Evolutionary conservation across 2,888 invertebrate genomes (phyloP), one percentile per base, ranked within the genome.

Genomic region (Lycaena phlaeas): DNA sequence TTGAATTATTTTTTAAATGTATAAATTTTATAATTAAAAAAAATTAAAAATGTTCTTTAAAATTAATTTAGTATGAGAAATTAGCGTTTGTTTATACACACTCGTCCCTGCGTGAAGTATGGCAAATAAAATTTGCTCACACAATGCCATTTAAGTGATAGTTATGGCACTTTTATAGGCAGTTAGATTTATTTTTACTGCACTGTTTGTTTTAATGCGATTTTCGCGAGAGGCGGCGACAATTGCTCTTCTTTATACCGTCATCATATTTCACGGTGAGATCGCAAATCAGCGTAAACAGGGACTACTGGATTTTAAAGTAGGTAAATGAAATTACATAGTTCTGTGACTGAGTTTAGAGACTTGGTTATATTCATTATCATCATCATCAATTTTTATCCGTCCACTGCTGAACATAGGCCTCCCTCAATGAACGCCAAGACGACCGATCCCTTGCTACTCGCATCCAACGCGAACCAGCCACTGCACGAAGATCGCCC

Each of bases 161-260:
- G 84, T 85, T 84, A 84, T 84, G 79, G 78, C 78, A 76, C 61
- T 73, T 79, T 85, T 85, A 85, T 84, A 69, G 85, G 77, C 78
- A 77, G 77, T 84, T 82, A 82, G 81, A 85, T 85, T 85, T 84
- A 85, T 82, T 82, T 85, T 84, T 79, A 85, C 74, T 68, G 69
- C 79, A 71, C 67, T 78, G 77, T 84, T 85, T 82, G 84, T 84
- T 85, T 82, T 79, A 81, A 77, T 77, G 74, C 67, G 70, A 65
- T 70, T 77, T 78, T 74, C 66, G 74, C 76, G 64, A 72, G 69
- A 77, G 74, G 64, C 75, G 68, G 71, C 59, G 66, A 64, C 69
- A 62, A 70, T 59, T 68, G 69, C 65, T 63, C 61, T 67, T 70
- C 67, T 64, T 64, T 68, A 67, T 62, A 65, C 57, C 51, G 52